Base-by-base conservation (phyloP, 1,140 invertebrate genomes). In the Metaphire vulgaris region DNA sequence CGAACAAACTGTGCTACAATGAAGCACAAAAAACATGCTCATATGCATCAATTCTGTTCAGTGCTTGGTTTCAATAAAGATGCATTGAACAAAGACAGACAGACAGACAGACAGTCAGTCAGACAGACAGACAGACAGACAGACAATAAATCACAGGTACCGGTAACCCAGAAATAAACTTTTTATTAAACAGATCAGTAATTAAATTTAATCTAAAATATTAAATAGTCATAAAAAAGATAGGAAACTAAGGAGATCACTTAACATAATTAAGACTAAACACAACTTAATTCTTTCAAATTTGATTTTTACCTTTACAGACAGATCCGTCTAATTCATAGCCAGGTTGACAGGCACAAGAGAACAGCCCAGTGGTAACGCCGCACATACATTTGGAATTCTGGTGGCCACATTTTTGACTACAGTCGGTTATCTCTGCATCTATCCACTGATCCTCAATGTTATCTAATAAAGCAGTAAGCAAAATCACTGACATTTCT, bases 251-350 rank as follows among this genome's bases (percentile, higher is more conserved):
- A 56, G 41, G 41, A 12, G 21, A 56, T 6, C 41, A 56, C 6
- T 56, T 21, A 56, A 56, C 41, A 12, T 56, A 56, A 21, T 56
- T 6, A 21, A 12, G 21, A 21, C 6, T 56, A 56, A 56, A 21
- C 41, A 56, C 6, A 12, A 21, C 6, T 56, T 56, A 21, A 21
- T 21, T n/a, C n/a, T n/a, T n/a, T n/a, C n/a, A n/a, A n/a, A n/a
- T n/a, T n/a, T n/a, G n/a, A n/a, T n/a, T n/a, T 76, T 76, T 76
- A 82, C 81, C 74, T 76, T 75, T 74, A 76, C 81, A 82, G 2
- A n/a, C 68, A 28, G 67, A 15, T 16, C 79, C 81, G 64, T 79
- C 72, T 21, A 79, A 77, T 66, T 80, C 74, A 76, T 79, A 81
- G 41, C 81, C 81, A n/a, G 72, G 68, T 30, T 74, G 76, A 74